A percentile compares a stretch with the other conserved stretches of the same genome.
Conservation (phyloP, 2,113 vertebrate species). For the Arothron firmamentum region DNA sequence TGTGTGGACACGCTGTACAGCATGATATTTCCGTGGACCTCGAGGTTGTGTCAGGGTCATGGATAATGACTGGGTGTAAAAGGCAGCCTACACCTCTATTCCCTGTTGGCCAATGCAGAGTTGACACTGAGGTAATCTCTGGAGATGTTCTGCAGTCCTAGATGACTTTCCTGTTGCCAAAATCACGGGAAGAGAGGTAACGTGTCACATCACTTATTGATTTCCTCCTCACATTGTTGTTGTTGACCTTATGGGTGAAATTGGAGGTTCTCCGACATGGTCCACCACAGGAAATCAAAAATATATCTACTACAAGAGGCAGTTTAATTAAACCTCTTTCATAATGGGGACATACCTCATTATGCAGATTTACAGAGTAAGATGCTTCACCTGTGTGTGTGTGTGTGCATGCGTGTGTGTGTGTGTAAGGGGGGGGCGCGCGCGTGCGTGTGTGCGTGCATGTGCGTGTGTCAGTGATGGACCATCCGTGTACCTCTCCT, state of each 20-base stretch:
- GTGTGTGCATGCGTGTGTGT: constrained; percentile 5
- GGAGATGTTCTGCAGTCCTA: constrained; percentile 37
- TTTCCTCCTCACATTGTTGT: constrained; percentile 3
- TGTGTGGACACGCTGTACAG: constrained; percentile 10
- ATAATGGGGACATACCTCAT: background rate
- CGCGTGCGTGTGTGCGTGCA: background rate
- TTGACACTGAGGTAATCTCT: constrained; percentile 26
- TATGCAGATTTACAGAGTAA: background rate
- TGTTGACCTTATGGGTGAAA: constrained; percentile 31
- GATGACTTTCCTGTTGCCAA: constrained; percentile 19
- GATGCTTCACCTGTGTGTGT: background rate
- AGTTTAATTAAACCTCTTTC: background rate
- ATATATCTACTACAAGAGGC: too few relatives aligned
- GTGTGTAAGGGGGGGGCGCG: too few relatives aligned
- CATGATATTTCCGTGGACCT: constrained; percentile 58
- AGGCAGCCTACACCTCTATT: constrained; percentile 44
- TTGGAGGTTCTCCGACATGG: too few relatives aligned
- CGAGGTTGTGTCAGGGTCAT: constrained; percentile 32
- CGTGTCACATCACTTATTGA: constrained; percentile 33
- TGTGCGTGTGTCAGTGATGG: constrained; percentile 56
- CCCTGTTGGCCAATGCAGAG: constrained; percentile 24
- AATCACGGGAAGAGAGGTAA: constrained; percentile 3
- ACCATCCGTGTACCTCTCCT: constrained; percentile 37
- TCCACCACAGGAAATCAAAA: too few relatives aligned
- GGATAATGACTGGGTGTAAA: constrained; percentile 68